phyloP scores from a whole-genome alignment of 2,113 vertebrate species.

The Ginglymostoma cirratum region DNA sequence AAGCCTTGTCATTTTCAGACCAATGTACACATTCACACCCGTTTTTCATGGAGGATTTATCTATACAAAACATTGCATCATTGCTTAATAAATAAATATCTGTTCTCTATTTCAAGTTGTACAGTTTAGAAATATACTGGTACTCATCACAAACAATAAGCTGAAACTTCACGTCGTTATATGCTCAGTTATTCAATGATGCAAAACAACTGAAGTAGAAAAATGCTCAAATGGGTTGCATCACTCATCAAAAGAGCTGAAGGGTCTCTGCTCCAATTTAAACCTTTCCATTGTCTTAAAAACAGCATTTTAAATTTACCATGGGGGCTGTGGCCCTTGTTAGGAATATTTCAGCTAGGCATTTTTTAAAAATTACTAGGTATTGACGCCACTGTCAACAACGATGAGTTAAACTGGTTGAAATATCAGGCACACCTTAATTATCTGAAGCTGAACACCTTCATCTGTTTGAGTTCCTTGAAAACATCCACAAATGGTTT shows the following conservation, averaged over 20 bases:
- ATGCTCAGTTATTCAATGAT: not conserved
- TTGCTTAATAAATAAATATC: not conserved
- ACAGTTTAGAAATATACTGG: no score
- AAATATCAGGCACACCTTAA: slow-evolving; percentile 69
- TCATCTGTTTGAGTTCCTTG: slow-evolving; percentile 94
- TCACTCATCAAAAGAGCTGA: not conserved
- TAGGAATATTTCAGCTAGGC: not conserved
- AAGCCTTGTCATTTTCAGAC: not conserved
- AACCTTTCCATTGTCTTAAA: not conserved
- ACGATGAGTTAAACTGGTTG: not conserved
- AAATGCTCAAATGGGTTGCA: not conserved
- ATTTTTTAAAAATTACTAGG: not conserved
- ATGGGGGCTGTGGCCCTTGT: not conserved
- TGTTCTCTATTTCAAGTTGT: not conserved
- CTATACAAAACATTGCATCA: not conserved
- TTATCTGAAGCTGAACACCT: slow-evolving; percentile 94
- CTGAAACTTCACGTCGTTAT: not conserved
- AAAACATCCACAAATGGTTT: slow-evolving; percentile 91
- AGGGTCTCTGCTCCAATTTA: not conserved
- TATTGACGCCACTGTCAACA: not conserved
- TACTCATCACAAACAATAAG: no score
- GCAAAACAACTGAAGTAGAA: not conserved
- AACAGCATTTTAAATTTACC: not conserved
- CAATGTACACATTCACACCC: not conserved
- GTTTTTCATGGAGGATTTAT: not conserved